Evolutionary conservation across 1,140 invertebrate genomes (phyloP), one percentile per base, ranked within the genome.

Genomic region (Euschistus heros): DNA sequence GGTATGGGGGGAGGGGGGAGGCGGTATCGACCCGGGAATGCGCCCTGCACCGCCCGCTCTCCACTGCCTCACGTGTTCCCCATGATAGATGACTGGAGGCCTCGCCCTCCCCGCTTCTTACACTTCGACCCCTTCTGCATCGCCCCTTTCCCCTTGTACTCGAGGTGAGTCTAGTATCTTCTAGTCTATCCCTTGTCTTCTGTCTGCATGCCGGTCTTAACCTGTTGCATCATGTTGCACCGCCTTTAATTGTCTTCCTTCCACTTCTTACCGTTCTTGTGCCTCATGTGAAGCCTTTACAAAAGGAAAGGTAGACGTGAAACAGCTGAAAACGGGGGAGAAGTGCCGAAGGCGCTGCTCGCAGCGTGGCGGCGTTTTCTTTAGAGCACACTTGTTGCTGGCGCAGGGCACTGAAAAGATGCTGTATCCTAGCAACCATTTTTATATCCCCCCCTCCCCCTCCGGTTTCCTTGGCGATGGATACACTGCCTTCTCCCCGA

Each of bases 71-170:
- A 57, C 54, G 54, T 57, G 54, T 2, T 57, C 24, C 54, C 47
- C 54, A 57, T 57, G 54, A 57, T 57, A 57, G 54, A 57, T 57
- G 54, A 57, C 54, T 57, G 54, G 54, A 57, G 54, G 24, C 54
- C 54, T 20, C 18, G 54, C 14, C 54, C 54, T 57, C 54, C 54
- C 4, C n/a, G 54, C 20, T 26, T 57, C 20, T 24, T 57, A 7
- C 54, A 57, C 54, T 26, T 57, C 8, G 54, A 22, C 54, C 20
- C 18, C 54, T 26, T 24, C 54, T 57, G 18, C 54, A 22, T 57
- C 20, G 15, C 54, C 15, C 54, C 18, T 22, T 26, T 24, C 14
- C 54, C 18, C 0, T 15, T 24, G 2, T 57, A 57, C 24, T 17
- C 54, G 15, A 57, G 54, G 54, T 57, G 18, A 57, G 54, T 57